Percentiles rank a stretch among this genome's conserved stretches.
Conservation (phyloP, 1,140 invertebrate species). For the Panagrolaimus sp. region DNA sequence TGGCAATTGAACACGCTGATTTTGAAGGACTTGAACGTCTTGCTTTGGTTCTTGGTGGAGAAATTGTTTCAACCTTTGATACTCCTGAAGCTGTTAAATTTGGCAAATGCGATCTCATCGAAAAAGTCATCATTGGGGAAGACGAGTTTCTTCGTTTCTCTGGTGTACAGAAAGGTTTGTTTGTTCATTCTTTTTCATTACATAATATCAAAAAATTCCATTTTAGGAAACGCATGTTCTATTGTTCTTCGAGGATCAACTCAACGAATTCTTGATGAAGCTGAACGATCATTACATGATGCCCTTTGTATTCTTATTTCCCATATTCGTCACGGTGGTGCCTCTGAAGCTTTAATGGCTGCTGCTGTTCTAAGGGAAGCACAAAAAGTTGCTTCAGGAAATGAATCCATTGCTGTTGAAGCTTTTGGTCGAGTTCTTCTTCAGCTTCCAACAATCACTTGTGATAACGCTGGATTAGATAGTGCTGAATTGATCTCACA, state of each 20-base stretch:
- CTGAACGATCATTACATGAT: slow-evolving; percentile 93
- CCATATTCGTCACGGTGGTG: slow-evolving; percentile 71
- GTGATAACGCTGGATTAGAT: slow-evolving; percentile 97
- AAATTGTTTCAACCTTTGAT: slow-evolving; percentile 98
- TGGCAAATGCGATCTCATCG: slow-evolving; percentile 87
- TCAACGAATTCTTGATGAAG: slow-evolving; percentile 96
- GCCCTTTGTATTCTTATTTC: slow-evolving; percentile 92
- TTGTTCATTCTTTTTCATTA: slow-evolving; percentile 19
- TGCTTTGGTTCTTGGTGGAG: slow-evolving; percentile 88
- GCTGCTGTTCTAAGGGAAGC: slow-evolving; percentile 78
- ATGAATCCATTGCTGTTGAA: slow-evolving; percentile 95
- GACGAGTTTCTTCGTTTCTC: slow-evolving; percentile 90
- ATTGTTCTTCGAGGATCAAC: slow-evolving; percentile 94
- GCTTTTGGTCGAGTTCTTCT: slow-evolving; percentile 81
- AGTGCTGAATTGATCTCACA: slow-evolving; percentile 86
- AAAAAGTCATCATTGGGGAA: slow-evolving; percentile 97
- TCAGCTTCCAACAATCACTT: slow-evolving; percentile 85
- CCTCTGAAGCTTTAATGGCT: slow-evolving; percentile 89
- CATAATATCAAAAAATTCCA: slow-evolving; percentile 67
- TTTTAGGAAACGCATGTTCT: slow-evolving; percentile 89
- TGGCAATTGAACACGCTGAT: slow-evolving; percentile 99
- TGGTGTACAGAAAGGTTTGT: slow-evolving; percentile 62
- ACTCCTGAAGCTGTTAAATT: slow-evolving; percentile 84
- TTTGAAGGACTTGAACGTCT: slow-evolving; percentile 97
- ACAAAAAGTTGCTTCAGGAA: slow-evolving; percentile 75